Percentiles rank a stretch among this genome's conserved stretches.
These are phyloP conservation scores for Panopea generosa DNA, from an alignment of 2,888 invertebrate genomes.

Conservation along the genomic window DNA sequence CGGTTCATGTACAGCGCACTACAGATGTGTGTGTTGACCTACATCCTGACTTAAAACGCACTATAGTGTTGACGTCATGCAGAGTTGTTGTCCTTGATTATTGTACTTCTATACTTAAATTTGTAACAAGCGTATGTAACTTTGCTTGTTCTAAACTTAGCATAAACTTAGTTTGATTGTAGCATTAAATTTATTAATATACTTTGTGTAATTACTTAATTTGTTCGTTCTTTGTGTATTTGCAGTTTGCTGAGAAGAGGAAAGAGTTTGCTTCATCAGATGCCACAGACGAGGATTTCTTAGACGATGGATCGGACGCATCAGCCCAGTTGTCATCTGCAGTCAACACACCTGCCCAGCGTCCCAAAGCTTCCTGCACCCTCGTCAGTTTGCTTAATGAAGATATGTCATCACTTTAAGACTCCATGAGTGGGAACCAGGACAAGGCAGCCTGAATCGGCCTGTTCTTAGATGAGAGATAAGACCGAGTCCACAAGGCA, in stretches of 20 bases:
- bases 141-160: too few species aligned
- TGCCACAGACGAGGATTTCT: not conserved
- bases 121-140: too few species aligned
- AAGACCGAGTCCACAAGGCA: conserved; percentile 24
- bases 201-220: too few species aligned
- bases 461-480: conserved; percentile 36
- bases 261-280: not conserved
- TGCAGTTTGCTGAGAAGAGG: conserved; percentile 15
- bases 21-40: too few species aligned
- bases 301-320: not conserved
- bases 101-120: too few species aligned
- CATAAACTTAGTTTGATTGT: too few species aligned
- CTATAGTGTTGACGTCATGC: too few species aligned
- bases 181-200: too few species aligned
- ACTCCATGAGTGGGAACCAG: conserved; percentile 17
- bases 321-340: not conserved
- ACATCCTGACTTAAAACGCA: too few species aligned
- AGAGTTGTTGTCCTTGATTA: too few species aligned
- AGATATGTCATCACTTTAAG: conserved; percentile 17
- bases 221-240: too few species aligned
- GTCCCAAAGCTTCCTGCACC: conserved; percentile 29
- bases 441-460: conserved; percentile 24
- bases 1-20: too few species aligned
- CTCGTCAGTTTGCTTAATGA: conserved; percentile 15
- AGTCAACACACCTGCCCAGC: conserved; percentile 2